Conservation (phyloP, 1,140 invertebrate genomes). For the Danaus melanippus region DNA sequence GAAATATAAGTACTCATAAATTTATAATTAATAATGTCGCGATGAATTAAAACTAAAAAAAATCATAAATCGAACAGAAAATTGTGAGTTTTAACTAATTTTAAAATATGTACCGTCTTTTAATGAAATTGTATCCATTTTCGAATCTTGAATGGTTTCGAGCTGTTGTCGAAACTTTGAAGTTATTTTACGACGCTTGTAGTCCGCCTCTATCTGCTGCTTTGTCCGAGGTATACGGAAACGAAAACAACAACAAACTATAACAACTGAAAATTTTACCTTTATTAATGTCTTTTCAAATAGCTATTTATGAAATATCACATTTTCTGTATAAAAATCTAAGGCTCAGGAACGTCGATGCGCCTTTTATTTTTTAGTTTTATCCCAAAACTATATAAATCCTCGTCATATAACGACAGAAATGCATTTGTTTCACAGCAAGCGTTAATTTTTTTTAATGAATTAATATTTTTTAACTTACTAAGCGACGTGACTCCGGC, state of each 20-base stretch:
- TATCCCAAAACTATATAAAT: no score
- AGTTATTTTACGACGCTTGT: conserved; percentile 85
- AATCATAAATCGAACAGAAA: no score
- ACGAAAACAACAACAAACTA: conserved; percentile 88
- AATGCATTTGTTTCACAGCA: no score
- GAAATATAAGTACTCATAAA: no score
- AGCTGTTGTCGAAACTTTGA: conserved; percentile 86
- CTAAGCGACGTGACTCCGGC: conserved; percentile 70
- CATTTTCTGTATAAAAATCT: no score
- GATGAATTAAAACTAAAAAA: conserved; percentile 1
- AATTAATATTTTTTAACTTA: conserved; percentile 49
- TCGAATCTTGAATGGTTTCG: conserved; percentile 84
- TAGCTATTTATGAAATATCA: background rate
- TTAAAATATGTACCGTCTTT: conserved; percentile 78
- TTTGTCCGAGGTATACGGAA: conserved; percentile 92
- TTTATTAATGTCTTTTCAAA: conserved; percentile 1
- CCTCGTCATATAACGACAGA: no score
- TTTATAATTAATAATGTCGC: conserved; percentile 4
- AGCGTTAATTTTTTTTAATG: background rate
- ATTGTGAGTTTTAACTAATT: background rate
- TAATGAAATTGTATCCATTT: conserved; percentile 88
- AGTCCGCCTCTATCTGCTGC: conserved; percentile 94
- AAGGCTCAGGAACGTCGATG: no score
- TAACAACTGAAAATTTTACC: conserved; percentile 73
- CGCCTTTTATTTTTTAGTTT: no score